phyloP scores from a whole-genome alignment of 2,113 vertebrate species.

The Oreochromis niloticus region DNA sequence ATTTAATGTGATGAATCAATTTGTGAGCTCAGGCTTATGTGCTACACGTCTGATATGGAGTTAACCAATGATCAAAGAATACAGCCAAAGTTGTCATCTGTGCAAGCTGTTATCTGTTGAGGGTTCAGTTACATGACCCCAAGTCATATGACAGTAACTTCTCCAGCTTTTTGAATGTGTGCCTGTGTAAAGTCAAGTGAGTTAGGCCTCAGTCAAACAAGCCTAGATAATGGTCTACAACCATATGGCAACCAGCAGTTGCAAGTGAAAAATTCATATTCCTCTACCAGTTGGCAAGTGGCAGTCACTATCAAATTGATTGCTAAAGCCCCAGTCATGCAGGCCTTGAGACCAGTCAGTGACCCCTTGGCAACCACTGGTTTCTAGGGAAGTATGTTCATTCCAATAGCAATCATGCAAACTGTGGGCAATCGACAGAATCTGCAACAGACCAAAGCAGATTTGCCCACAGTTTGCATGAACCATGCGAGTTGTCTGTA shows the following conservation, averaged over 20 bases:
- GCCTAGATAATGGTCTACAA: not conserved
- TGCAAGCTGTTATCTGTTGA: not conserved
- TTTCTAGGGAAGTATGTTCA: not conserved
- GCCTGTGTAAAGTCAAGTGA: not conserved
- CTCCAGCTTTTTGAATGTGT: not conserved
- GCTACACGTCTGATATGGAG: not conserved
- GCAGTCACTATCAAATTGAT: not conserved
- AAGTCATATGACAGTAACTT: not conserved
- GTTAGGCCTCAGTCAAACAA: not conserved
- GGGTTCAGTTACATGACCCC: not conserved
- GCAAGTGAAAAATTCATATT: not conserved
- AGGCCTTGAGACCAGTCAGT: not conserved
- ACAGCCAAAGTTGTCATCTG: not conserved
- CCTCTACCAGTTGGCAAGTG: not conserved
- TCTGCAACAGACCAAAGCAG: not conserved
- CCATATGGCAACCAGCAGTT: not conserved
- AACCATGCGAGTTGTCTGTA: not conserved
- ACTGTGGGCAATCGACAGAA: not conserved
- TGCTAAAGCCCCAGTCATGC: not conserved
- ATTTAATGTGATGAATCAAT: not conserved
- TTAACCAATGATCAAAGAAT: not conserved
- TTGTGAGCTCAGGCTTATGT: not conserved
- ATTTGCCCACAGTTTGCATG: not conserved
- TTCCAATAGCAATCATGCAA: not conserved
- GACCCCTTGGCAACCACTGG: not conserved